Percentiles rank a stretch among this genome's conserved stretches.
Evolutionary conservation across 1,140 invertebrate genomes (phyloP).

Genomic region (Achatina immaculata): DNA sequence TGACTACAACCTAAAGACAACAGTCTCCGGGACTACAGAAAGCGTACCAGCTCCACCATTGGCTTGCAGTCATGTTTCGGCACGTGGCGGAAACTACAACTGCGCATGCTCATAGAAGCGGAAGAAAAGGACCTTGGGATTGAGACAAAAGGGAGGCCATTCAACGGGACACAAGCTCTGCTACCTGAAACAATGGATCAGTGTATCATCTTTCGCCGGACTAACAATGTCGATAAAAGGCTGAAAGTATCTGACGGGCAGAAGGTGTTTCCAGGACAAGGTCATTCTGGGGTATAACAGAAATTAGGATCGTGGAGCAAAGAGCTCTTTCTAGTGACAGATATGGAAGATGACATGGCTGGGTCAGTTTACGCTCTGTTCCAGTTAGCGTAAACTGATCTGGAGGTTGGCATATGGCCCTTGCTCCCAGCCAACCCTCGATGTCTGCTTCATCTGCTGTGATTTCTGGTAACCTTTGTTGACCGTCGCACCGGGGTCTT

Average conservation of each 20-base stretch:
- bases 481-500: neutral
- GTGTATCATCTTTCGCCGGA: slow-evolving; percentile 1
- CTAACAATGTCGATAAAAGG: neutral
- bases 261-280: neutral
- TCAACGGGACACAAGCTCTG: neutral
- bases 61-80: slow-evolving; percentile 12
- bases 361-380: neutral
- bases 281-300: neutral
- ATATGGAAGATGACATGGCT: neutral
- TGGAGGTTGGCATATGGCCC: neutral
- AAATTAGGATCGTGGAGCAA: neutral
- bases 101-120: neutral
- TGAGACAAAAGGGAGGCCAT: slow-evolving; percentile 1
- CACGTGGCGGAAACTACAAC: neutral
- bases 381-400: neutral
- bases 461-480: neutral
- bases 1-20: too few species aligned
- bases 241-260: neutral
- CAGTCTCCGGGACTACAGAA: neutral
- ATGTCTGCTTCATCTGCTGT: neutral
- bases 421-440: neutral
- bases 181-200: neutral
- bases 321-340: neutral
- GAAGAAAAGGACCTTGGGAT: neutral
- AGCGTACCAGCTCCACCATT: neutral